Conservation (phyloP, 2,113 vertebrate genomes). For the Tragelaphus imberbis region DNA sequence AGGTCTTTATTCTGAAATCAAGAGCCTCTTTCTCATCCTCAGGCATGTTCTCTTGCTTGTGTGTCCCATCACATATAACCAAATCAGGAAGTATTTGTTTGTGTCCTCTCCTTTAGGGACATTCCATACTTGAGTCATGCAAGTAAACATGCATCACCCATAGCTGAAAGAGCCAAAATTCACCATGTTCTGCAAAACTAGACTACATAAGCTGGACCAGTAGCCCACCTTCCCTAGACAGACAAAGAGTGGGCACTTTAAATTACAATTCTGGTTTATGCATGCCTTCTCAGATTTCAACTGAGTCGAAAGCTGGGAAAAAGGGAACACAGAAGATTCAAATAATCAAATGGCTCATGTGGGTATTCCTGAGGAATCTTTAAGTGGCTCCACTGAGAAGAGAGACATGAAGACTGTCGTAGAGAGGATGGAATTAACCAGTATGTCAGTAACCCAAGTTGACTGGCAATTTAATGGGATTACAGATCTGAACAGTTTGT, state of each 20-base stretch:
- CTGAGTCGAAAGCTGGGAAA: neutral
- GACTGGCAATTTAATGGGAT: neutral
- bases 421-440: neutral
- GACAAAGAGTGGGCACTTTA: neutral
- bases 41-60: neutral
- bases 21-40: neutral
- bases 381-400: neutral
- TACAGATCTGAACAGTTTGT: neutral
- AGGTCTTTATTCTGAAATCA: neutral
- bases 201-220: neutral
- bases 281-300: neutral
- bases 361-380: neutral
- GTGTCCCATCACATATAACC: neutral
- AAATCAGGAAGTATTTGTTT: neutral
- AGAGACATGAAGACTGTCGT: neutral
- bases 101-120: neutral
- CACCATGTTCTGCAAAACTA: neutral
- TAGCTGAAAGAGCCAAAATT: neutral
- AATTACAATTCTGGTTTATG: neutral
- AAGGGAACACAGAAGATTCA: neutral
- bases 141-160: neutral
- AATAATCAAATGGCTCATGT: neutral
- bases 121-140: neutral
- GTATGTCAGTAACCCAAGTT: neutral
- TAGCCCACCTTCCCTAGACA: neutral